Evolutionary conservation across 2,113 vertebrate genomes (phyloP).

Genomic region (Psilopogon haemacephalus): DNA sequence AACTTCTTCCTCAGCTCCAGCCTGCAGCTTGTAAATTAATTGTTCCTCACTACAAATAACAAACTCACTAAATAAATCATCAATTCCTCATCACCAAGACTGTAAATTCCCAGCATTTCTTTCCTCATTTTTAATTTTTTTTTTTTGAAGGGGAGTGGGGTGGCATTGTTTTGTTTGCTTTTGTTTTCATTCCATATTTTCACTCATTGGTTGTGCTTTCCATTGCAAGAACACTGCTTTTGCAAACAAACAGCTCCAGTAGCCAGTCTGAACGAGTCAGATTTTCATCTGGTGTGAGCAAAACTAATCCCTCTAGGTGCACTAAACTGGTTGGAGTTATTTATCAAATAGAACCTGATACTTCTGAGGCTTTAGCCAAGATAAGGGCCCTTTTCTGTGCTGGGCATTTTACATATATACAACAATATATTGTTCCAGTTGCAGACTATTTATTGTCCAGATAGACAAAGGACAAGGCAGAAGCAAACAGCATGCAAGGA

Average conservation of each 20-base stretch:
- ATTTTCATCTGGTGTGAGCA: background rate
- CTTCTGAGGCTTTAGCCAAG: background rate
- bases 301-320: background rate
- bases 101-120: background rate
- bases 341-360: background rate
- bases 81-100: background rate
- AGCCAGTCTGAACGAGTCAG: background rate
- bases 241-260: background rate
- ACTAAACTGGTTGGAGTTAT: background rate
- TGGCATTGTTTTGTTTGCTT: background rate
- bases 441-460: conserved; percentile 49
- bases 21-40: background rate
- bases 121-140: background rate
- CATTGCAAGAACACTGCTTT: background rate
- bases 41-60: background rate
- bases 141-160: background rate
- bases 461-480: conserved; percentile 52
- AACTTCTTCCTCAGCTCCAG: no score
- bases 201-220: background rate
- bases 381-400: background rate
- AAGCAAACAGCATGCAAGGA: background rate
- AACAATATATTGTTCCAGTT: conserved; percentile 45
- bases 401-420: conserved; percentile 13
- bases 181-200: background rate
- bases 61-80: background rate